Base-by-base conservation (phyloP, 2,113 vertebrate genomes). In the Austrofundulus limnaeus region DNA sequence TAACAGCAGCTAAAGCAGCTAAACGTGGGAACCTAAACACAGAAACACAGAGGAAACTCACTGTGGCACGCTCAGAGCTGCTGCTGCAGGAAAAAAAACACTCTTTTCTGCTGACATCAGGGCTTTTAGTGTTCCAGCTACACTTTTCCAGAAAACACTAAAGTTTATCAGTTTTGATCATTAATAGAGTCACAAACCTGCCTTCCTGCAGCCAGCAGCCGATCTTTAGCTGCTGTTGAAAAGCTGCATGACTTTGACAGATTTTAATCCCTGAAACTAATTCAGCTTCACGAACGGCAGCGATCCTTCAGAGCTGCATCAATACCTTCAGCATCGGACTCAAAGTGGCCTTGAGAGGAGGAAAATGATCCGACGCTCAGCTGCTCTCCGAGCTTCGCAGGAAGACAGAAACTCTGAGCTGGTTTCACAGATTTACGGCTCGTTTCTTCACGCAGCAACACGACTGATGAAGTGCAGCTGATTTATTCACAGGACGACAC, bases 281-380 rank as follows among this genome's bases (percentile, higher is more conserved):
- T 86, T 73, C 82, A 42, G 0, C 56, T 31, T 20, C 83, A 83
- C 65, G 85, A 67, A 60, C 65, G 43, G 19, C 12, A 31, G 52
- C 70, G 3, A 83, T 81, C 82, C 72, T 11, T 85, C 81, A 84
- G 54, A 2, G 52, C 51, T 50, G 66, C 66, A 75, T 89, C 85
- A 52, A 83, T 82, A 80, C 34, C 48, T 39, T 38, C 57, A 62
- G 41, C 66, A 10, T 11, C 19, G 21, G 55, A 34, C 68, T 72
- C 50, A 66, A 64, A 28, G 23, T 20, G 41, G 66, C 41, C 28
- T 57, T 42, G 31, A 23, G 37, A 15, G 1, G 58, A 81, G 74
- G 82, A 73, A 82, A 68, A n/a, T n/a, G n/a, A n/a, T n/a, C n/a
- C 76, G 60, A 78, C 81, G 77, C 72, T 58, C 58, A 61, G 70